Percentiles rank a stretch among this genome's conserved stretches.
phyloP scores from a whole-genome alignment of 1,140 invertebrate genomes.

The Halictus rubicundus region DNA sequence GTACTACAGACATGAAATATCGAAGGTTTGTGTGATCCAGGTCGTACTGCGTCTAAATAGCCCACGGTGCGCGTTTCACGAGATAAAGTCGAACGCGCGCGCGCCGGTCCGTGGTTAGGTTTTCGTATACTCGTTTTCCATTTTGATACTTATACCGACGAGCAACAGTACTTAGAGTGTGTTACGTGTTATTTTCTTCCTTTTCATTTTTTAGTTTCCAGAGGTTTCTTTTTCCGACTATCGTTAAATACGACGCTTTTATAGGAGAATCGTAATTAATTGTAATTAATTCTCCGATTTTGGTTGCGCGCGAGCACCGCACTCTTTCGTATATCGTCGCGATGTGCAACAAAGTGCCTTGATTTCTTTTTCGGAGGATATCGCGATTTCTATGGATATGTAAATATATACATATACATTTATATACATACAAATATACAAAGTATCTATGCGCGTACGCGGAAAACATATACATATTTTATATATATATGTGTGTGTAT shows the following conservation, averaged over 20 bases:
- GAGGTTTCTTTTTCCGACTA: neutral
- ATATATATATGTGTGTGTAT: constrained; percentile 15
- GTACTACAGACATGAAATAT: too few species aligned
- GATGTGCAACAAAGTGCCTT: constrained; percentile 30
- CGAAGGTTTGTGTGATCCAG: too few species aligned
- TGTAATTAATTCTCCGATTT: neutral
- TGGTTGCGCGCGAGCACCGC: too few species aligned
- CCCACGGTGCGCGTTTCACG: neutral
- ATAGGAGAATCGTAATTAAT: neutral
- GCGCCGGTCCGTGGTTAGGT: neutral
- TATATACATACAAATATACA: constrained; percentile 19
- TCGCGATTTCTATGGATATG: constrained; percentile 25
- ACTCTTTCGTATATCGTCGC: neutral
- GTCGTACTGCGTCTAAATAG: too few species aligned
- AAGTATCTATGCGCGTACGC: neutral
- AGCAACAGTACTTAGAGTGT: constrained; percentile 55
- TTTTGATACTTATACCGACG: constrained; percentile 41
- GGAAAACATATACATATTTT: neutral
- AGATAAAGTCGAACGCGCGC: neutral
- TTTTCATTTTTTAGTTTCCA: neutral
- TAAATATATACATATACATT: constrained; percentile 43
- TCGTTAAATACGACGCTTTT: neutral
- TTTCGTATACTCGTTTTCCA: constrained; percentile 12
- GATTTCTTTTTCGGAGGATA: neutral
- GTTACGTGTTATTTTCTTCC: neutral